Conservation (phyloP, 37 sponge, comb jelly and placozoan genomes). For the Oopsacas minuta region DNA sequence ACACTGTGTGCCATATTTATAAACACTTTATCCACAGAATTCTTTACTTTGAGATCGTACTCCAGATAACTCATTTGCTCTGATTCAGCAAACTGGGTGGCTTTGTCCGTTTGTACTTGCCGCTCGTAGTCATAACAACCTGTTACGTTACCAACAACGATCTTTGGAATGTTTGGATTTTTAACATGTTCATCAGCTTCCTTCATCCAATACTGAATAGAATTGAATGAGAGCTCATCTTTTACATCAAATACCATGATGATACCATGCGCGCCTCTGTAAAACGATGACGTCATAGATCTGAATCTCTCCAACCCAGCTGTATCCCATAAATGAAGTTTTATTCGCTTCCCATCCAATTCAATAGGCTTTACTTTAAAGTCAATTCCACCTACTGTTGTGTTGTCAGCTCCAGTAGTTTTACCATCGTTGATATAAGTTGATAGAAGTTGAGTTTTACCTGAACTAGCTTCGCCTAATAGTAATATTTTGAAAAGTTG, state of each 20-base stretch:
- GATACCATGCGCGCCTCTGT: background rate
- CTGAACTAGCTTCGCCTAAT: background rate
- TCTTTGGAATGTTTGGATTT: background rate
- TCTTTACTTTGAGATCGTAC: background rate
- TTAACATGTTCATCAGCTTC: constrained; percentile 1
- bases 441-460: background rate
- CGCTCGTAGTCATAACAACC: background rate
- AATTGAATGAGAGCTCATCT: constrained; percentile 6
- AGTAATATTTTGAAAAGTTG: background rate
- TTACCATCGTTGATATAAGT: background rate
- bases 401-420: background rate
- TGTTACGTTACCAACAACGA: background rate
- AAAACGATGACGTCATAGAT: constrained; percentile 16
- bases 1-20: background rate
- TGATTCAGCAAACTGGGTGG: background rate
- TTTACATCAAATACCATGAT: background rate
- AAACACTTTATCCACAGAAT: background rate
- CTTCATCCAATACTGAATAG: constrained; percentile 10
- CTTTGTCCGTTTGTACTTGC: background rate
- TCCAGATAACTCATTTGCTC: background rate
- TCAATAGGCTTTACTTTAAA: background rate
- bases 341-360: background rate
- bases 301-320: background rate
- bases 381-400: background rate
- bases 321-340: background rate